Evolutionary conservation across 2,113 vertebrate genomes (phyloP), one percentile per base, ranked within the genome.

Genomic region (Semnornis frantzii): DNA sequence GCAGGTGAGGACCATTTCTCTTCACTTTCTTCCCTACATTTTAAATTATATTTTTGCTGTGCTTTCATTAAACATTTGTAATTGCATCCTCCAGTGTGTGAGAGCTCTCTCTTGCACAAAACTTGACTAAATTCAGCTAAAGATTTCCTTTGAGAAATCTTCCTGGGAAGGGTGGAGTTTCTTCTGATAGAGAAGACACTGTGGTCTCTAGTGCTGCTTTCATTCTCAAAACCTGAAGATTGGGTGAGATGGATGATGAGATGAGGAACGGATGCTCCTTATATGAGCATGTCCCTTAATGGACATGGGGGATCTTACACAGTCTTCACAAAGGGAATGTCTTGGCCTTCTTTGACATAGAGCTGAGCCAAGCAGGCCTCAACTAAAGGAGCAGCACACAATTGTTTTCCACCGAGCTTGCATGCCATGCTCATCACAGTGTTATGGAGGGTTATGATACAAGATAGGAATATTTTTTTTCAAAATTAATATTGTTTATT

Each of bases 1-100:
- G 57, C 42, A 78, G 48, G 39, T 74, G 54, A 83, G 48, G 30
- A 62, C 82, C 81, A 27, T 80, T 27, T 86, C 58, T 85, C 37
- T 69, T 82, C 2, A 0, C 72, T 86, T 37, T 90, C 66, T 82
- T 86, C 44, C 34, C 59, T 92, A 62, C 39, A 52, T 94, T 91
- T 84, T 78, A 83, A 87, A 37, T 81, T 42, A 17, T 13, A 27
- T 19, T 90, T 83, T 94, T 76, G 5, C 31, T 64, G 24, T 52
- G 34, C 59, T 92, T 84, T 73, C 66, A 70, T 95, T 95, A 93
- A 72, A 59, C 73, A 78, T 82, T 90, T 68, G 44, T 3, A 12
- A 31, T 87, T 62, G 28, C 3, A 1, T 84, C 84, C 63, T 84
- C 30, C 50, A 44, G 21, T 58, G 37, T 46, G 23, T 58, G 58